A percentile compares a stretch with the other conserved stretches of the same genome.
These are phyloP conservation scores for Callionymus lyra DNA, from an alignment of 2,113 vertebrate genomes.

Conservation along the genomic window DNA sequence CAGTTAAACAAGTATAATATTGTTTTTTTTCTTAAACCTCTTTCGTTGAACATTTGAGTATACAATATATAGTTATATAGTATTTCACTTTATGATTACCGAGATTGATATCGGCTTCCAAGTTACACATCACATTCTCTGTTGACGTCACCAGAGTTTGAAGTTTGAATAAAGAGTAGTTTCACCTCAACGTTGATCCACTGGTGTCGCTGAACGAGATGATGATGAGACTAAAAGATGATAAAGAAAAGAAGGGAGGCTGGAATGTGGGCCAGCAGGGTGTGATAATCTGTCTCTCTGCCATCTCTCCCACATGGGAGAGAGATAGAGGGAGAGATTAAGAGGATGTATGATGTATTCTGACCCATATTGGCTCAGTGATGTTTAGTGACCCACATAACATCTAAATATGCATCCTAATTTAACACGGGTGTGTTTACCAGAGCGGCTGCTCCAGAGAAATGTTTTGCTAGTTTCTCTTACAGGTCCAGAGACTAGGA, in stretches of 20 bases:
- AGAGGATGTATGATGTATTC: constrained; percentile 42
- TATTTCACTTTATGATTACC: no score
- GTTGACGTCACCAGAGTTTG: no score
- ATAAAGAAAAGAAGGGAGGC: neutral
- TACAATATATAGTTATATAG: no score
- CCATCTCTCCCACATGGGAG: constrained; percentile 42
- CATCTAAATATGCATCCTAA: constrained; percentile 17
- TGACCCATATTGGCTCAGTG: constrained; percentile 46
- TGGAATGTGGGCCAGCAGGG: constrained; percentile 51
- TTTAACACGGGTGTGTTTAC: constrained; percentile 6
- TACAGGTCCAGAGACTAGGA: no score
- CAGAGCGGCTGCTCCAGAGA: neutral
- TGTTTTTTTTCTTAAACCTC: no score
- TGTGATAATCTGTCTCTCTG: constrained; percentile 48
- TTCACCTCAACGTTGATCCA: no score
- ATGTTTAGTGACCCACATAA: constrained; percentile 49
- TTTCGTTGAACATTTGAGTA: no score
- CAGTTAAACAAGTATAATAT: no score
- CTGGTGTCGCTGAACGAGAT: neutral
- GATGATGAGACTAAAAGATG: neutral
- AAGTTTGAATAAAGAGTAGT: no score
- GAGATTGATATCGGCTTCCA: no score
- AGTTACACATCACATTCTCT: no score
- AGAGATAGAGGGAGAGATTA: constrained; percentile 26
- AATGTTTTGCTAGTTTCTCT: no score